Conservation (phyloP, 1,140 invertebrate species). For the Cherax quadricarinatus region DNA sequence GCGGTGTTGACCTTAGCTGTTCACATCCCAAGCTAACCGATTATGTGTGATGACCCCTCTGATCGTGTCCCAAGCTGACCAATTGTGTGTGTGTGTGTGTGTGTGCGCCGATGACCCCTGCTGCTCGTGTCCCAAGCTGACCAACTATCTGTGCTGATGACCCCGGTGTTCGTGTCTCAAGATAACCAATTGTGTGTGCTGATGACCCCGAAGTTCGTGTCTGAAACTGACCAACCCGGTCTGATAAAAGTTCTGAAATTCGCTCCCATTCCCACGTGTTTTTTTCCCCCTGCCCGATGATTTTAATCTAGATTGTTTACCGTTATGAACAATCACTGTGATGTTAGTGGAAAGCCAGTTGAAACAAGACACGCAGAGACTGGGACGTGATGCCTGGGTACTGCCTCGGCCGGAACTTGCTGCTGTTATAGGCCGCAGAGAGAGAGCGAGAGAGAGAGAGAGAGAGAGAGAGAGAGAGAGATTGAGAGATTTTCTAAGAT, state of each 20-base stretch:
- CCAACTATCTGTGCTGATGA: not conserved
- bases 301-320: not conserved
- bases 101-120: too few species aligned
- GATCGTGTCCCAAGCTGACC: not conserved
- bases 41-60: not conserved
- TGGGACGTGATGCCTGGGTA: too few species aligned
- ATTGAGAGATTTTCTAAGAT: not conserved
- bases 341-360: not conserved
- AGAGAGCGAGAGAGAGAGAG: too few species aligned
- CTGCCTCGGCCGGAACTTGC: too few species aligned
- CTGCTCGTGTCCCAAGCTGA: conserved; percentile 8
- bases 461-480: not conserved
- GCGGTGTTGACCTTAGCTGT: not conserved
- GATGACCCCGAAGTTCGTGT: conserved; percentile 26
- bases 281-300: not conserved
- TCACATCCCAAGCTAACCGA: conserved; percentile 1
- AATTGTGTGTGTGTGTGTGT: not conserved
- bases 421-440: too few species aligned
- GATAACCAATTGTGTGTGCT: too few species aligned
- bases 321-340: not conserved
- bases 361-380: not conserved
- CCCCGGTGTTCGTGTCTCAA: too few species aligned
- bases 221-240: not conserved
- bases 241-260: not conserved
- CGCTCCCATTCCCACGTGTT: not conserved